These are phyloP conservation scores for Peromyscus melanophrys DNA, from an alignment of 2,797 vertebrate species.

Conservation along the genomic window DNA sequence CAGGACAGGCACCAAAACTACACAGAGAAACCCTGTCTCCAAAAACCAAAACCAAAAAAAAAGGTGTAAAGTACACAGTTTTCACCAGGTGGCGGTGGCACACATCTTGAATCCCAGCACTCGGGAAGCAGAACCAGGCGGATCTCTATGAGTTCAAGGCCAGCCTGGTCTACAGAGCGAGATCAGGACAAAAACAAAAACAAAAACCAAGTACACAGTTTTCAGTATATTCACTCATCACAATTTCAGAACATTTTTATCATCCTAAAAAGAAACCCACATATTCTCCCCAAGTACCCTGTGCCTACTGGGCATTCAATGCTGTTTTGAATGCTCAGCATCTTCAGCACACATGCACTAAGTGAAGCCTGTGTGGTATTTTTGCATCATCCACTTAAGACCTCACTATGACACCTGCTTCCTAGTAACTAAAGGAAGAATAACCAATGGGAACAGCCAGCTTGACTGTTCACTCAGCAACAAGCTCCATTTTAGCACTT, in stretches of 20 bases:
- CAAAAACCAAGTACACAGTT: neutral
- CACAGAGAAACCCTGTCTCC: no score
- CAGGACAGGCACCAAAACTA: no score
- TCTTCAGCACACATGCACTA: neutral
- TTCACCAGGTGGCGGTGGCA: no score
- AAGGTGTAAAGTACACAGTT: no score
- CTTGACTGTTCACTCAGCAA: neutral
- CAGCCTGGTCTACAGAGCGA: neutral
- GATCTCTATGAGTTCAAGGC: neutral
- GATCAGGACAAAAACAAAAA: neutral
- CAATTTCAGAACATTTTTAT: conserved; percentile 44
- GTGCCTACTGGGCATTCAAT: neutral
- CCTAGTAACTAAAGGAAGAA: neutral
- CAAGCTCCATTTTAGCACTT: neutral
- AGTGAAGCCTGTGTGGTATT: neutral
- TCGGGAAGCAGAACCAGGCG: neutral
- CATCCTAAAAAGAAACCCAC: conserved; percentile 19
- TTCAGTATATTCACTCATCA: conserved; percentile 8
- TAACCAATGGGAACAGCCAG: neutral
- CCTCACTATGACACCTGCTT: neutral
- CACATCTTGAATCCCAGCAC: neutral
- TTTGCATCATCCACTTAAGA: neutral
- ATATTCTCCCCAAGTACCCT: neutral
- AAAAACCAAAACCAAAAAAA: no score
- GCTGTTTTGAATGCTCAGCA: neutral